Conservation (phyloP, 2,113 vertebrate genomes). For the Camelus bactrianus region DNA sequence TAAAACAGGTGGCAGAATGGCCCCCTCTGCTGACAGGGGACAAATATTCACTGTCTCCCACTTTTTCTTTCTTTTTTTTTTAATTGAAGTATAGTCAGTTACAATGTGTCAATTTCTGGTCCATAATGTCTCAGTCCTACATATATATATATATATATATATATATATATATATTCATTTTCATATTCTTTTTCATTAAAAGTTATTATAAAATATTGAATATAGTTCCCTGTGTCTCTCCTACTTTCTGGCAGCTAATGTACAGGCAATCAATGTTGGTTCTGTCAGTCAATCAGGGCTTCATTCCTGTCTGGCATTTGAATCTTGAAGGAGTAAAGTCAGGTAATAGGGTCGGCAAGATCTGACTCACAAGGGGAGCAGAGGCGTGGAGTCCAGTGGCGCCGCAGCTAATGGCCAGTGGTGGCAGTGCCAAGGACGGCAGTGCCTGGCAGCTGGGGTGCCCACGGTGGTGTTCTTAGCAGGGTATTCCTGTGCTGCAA, state of each 20-base stretch:
- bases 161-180: too few species aligned
- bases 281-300: not conserved
- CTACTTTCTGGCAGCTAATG: not conserved
- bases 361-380: not conserved
- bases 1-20: not conserved
- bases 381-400: not conserved
- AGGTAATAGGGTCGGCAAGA: constrained; percentile 21
- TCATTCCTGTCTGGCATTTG: not conserved
- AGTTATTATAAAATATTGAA: too few species aligned
- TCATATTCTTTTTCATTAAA: too few species aligned
- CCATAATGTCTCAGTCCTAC: too few species aligned
- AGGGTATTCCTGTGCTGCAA: not conserved
- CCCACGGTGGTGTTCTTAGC: not conserved
- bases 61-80: too few species aligned
- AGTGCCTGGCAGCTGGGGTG: not conserved
- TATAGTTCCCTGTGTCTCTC: not conserved
- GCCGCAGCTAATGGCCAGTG: not conserved
- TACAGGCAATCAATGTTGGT: not conserved
- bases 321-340: not conserved
- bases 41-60: not conserved
- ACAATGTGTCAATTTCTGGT: too few species aligned
- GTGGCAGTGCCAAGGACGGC: not conserved
- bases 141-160: too few species aligned
- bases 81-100: too few species aligned
- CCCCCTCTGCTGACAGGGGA: not conserved